Evolutionary conservation across 2,797 vertebrate genomes (phyloP), one percentile per base, ranked within the genome.

Genomic region (Bryconaethiops microstoma): DNA sequence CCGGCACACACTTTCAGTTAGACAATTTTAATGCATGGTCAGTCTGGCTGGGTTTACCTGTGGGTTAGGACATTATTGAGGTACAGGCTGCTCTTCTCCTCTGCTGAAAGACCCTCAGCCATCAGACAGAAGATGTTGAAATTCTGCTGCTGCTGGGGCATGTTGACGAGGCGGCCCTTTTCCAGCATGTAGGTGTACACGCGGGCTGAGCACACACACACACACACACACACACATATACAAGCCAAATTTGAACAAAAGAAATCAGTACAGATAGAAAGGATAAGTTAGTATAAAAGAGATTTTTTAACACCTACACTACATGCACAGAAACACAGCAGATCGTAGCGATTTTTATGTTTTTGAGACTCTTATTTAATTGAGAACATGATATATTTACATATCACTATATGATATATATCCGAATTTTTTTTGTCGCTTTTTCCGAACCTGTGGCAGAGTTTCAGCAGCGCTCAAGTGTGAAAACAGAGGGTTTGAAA

Each of bases 51-150:
- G 21, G 73, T 78, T 4, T 93, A 98, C 97, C 96, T 95, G 87
- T 97, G 96, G 75, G 94, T 84, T 79, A 91, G 89, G 74, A 93
- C 84, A 82, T 95, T 95, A 89, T 88, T 95, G 77, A 98, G 95
- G 89, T 95, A 93, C 78, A 98, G 91, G 23, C 87, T 74, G 4
- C 91, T 94, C 90, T 94, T 97, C 87, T 98, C 97, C 84, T 99
- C 97, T 7, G 94, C 81, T 19, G 96, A 93, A 77, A 97, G 87
- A 2, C 97, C 97, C 78, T 98, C 96, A 88, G 95, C 94, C 95
- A 99, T 92, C 89, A 97, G 87, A 84, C 96, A 93, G 92, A 99
- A 98, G 87, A 99, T 90, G 88, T 91, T 94, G 86, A 99, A 99
- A 90, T 93, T 97, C 85, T 93, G 93, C 84, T 99, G 97, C 62